Base-by-base conservation (phyloP, 2,888 invertebrate genomes). In the Laothoe populi region DNA sequence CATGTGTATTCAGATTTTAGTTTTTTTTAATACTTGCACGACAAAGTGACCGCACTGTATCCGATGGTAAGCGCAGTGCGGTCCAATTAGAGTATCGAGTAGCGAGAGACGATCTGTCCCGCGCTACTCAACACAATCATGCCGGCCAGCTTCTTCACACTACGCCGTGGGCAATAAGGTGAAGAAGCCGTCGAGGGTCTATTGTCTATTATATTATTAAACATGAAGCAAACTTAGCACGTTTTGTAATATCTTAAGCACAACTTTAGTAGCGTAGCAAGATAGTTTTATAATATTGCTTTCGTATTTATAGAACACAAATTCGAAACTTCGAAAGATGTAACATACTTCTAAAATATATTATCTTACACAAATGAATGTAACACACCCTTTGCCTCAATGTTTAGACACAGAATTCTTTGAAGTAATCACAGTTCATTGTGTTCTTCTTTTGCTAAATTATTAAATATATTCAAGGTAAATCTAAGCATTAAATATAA, bases 401-500 rank as follows among this genome's bases (percentile, higher is more conserved):
- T 26, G 4, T 26, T n/a, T 13, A 49, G 8, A 49, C 49, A 48
- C 16, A 26, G 26, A n/a, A 16, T 19, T 53, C 49, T 53, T 53
- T 53, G 49, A 53, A 53, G 49, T 53, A 53, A 53, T 53, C 53
- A 53, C 53, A 53, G 49, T 53, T 53, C 35, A 53, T 35, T 35
- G 53, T 31, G 35, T 53, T 35, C 53, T 53, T 35, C 11, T 31
- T 48, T 49, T 35, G 19, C 35, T 53, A 53, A 24, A 26, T 24
- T 21, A 49, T 49, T 35, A 45, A 49, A 62, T 53, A 53, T n/a
- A 35, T 53, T 53, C 23, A 13, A 35, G 16, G 31, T 53, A 72
- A 71, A 61, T 53, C 49, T 61, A 75, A 72, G 75, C 77, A 74
- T 77, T 74, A 75, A 71, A 73, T 73, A 69, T 46, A 68, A 74